Evolutionary conservation across 2,113 vertebrate species (phyloP).

Genomic region (Indicator maculatus): DNA sequence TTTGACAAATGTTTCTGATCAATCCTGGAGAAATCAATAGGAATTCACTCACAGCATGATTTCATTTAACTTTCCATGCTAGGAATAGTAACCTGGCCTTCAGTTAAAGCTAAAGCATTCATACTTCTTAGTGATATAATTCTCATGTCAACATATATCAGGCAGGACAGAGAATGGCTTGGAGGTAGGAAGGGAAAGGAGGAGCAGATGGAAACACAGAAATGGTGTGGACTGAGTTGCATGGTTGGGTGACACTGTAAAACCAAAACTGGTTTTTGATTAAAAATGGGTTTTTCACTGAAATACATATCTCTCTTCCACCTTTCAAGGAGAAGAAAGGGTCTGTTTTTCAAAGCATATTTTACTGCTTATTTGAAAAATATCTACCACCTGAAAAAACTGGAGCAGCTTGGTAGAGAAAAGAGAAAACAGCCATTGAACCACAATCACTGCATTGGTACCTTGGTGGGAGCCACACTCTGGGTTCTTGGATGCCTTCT

Average conservation of each 20-base stretch:
- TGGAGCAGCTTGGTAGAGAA: background rate
- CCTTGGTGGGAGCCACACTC: background rate
- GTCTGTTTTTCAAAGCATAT: background rate
- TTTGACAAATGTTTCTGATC: slow-evolving; percentile 72
- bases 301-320: background rate
- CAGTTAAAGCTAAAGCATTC: slow-evolving; percentile 48
- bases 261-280: slow-evolving; percentile 2
- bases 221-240: background rate
- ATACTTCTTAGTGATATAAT: slow-evolving; percentile 44
- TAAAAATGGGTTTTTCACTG: background rate
- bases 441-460: too few species aligned
- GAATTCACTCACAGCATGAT: slow-evolving; percentile 46
- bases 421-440: background rate
- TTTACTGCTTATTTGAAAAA: slow-evolving; percentile 1
- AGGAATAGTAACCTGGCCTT: slow-evolving; percentile 61
- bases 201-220: background rate
- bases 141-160: slow-evolving; percentile 58
- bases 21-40: slow-evolving; percentile 66
- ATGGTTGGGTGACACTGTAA: slow-evolving; percentile 2
- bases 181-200: background rate
- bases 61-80: slow-evolving; percentile 62
- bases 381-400: background rate
- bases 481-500: background rate
- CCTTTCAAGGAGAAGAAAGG: background rate
- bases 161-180: slow-evolving; percentile 1